Evolutionary conservation across 2,113 vertebrate genomes (phyloP), one percentile per base, ranked within the genome.

Genomic region (Cochlearius cochlearius): DNA sequence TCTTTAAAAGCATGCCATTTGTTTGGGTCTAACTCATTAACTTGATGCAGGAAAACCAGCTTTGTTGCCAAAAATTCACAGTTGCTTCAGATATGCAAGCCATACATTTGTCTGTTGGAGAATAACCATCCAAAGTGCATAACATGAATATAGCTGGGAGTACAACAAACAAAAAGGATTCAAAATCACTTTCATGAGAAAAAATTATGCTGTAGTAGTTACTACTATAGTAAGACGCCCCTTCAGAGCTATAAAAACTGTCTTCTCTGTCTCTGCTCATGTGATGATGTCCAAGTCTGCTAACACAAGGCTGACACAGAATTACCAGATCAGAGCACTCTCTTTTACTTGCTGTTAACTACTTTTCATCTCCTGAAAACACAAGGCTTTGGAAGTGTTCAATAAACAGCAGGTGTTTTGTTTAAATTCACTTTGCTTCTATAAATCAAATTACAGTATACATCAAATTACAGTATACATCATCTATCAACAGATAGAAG

Each of bases 381-480:
- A 80, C 25, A 29, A 34, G 23, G 14, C 19, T 85, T 91, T 77
- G 50, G 74, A 74, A 82, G 10, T 4, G 12, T 34, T 88, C 27
- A 9, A 41, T 72, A 79, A 91, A 68, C 14, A 66, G 41, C 23
- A 63, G 15, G 11, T 36, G 15, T 66, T 67, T 50, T 4, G 1
- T 76, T 84, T 22, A 62, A 84, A 47, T 72, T 82, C 27, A 20
- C 9, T 52, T 68, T 38, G 9, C 45, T 82, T 53, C 67, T 52
- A 15, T 67, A 86, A 91, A 75, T 45, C 3, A 4, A 30, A 45
- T 38, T 18, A 36, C 10, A n/a, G 2, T 0, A 21, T n/a, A n/a
- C n/a, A 75, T 45, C 3, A 4, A 30, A 45, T 38, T 18, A 36
- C 10, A n/a, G 2, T 0, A 21, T n/a, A n/a, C n/a, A n/a, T n/a